A percentile compares a stretch with the other conserved stretches of the same genome.
These are phyloP conservation scores for Lysandra bellargus DNA, from an alignment of 2,888 invertebrate species.

Conservation along the genomic window DNA sequence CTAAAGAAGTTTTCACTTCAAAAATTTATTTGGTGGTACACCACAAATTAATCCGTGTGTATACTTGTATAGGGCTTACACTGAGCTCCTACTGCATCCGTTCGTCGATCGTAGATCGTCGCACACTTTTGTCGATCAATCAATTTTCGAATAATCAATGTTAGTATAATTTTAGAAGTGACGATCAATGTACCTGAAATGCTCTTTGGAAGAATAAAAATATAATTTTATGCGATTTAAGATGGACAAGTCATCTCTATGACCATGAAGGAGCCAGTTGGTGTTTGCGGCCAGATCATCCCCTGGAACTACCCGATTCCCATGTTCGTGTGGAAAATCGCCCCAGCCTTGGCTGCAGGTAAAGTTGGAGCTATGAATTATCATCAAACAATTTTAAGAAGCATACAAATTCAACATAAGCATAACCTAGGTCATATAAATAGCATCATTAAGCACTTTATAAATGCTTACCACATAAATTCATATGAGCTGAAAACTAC, in stretches of 20 bases:
- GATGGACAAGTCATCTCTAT: constrained; percentile 91
- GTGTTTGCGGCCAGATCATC: constrained; percentile 94
- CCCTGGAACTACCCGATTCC: constrained; percentile 96
- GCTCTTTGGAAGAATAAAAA: background rate
- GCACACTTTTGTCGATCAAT: no score
- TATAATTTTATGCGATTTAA: constrained; percentile 39
- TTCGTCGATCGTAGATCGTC: no score
- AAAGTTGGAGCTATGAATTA: constrained; percentile 47
- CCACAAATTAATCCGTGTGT: no score
- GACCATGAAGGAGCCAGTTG: constrained; percentile 92
- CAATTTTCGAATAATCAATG: no score
- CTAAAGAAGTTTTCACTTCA: no score
- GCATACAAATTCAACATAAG: background rate
- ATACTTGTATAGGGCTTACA: no score
- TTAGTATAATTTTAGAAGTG: background rate
- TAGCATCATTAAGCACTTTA: constrained; percentile 34
- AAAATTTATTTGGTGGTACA: no score
- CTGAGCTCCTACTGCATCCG: no score
- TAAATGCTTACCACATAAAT: background rate
- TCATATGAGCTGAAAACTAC: background rate
- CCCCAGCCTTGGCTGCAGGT: constrained; percentile 87
- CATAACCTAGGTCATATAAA: background rate
- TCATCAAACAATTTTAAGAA: background rate
- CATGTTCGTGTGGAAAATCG: constrained; percentile 97
- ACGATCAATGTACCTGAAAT: background rate